These are phyloP conservation scores for Nasua narica DNA, from an alignment of 2,797 vertebrate genomes.

Conservation along the genomic window DNA sequence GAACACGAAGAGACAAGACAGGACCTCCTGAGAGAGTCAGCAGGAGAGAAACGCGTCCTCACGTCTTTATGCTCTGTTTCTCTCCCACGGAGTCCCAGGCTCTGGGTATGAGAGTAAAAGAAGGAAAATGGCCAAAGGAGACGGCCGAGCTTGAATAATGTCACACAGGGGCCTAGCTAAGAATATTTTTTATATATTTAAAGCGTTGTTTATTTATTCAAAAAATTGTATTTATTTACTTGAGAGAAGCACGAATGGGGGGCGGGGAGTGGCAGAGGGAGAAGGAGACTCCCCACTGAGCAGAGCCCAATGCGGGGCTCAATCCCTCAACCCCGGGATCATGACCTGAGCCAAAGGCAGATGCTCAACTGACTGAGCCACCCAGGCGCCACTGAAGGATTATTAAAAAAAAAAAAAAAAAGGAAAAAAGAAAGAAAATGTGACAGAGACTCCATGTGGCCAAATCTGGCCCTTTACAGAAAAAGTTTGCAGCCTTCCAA, in stretches of 20 bases:
- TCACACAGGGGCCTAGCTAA: neutral
- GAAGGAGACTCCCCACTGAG: too few species aligned
- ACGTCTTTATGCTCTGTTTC: neutral
- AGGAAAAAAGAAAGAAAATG: neutral
- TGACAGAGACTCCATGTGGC: neutral
- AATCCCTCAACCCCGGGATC: neutral
- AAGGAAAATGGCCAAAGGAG: neutral
- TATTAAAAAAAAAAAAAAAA: neutral
- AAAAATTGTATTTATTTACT: too few species aligned
- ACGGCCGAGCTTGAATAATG: neutral
- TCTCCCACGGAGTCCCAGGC: neutral
- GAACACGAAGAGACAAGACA: neutral
- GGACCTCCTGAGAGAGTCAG: neutral
- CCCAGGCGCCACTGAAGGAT: fast-evolving
- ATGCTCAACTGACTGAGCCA: neutral
- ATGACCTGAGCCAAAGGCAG: neutral
- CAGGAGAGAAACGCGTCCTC: neutral
- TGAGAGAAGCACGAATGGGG: too few species aligned
- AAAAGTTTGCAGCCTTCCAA: neutral
- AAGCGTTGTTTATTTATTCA: neutral
- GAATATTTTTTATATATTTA: neutral
- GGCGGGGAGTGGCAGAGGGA: too few species aligned
- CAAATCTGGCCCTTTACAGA: neutral
- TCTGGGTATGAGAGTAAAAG: neutral
- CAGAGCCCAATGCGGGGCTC: neutral